Conservation (phyloP, 2,113 vertebrate species). For the Lethenteron reissneri region DNA sequence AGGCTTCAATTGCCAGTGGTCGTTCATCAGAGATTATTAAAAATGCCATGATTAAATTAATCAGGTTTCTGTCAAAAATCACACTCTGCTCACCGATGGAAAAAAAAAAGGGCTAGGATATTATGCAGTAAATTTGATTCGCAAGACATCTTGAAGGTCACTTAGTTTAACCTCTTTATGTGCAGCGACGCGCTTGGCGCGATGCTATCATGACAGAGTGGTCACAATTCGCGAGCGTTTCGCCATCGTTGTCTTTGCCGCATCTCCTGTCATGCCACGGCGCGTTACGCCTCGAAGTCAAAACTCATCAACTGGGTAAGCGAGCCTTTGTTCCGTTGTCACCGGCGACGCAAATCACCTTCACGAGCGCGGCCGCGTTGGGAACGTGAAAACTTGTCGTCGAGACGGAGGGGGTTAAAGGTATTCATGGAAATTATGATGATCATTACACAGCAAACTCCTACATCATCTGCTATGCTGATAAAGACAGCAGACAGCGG, state of each 20-base stretch:
- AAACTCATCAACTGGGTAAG: no score
- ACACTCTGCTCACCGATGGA: not conserved
- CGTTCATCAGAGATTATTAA: constrained; percentile 2
- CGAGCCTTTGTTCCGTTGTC: no score
- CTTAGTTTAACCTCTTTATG: not conserved
- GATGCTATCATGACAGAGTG: no score
- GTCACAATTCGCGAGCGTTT: no score
- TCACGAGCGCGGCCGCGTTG: no score
- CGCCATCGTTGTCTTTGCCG: no score
- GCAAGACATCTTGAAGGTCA: constrained; percentile 4
- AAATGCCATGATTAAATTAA: constrained; percentile 7
- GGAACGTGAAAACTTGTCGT: no score
- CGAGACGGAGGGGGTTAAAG: not conserved
- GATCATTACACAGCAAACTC: constrained; percentile 1
- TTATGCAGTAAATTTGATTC: constrained; percentile 6
- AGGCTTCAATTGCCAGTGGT: not conserved
- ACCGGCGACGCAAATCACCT: no score
- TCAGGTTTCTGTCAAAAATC: constrained; percentile 4
- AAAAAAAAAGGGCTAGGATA: constrained; percentile 1
- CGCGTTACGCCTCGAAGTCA: no score
- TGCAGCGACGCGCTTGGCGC: no score
- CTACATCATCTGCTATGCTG: not conserved
- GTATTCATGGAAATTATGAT: constrained; percentile 4
- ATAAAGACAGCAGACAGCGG: not conserved
- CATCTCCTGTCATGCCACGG: no score